Evolutionary conservation across 2,888 invertebrate genomes (phyloP), one percentile per base, ranked within the genome.

Genomic region (Folsomia manolachei): DNA sequence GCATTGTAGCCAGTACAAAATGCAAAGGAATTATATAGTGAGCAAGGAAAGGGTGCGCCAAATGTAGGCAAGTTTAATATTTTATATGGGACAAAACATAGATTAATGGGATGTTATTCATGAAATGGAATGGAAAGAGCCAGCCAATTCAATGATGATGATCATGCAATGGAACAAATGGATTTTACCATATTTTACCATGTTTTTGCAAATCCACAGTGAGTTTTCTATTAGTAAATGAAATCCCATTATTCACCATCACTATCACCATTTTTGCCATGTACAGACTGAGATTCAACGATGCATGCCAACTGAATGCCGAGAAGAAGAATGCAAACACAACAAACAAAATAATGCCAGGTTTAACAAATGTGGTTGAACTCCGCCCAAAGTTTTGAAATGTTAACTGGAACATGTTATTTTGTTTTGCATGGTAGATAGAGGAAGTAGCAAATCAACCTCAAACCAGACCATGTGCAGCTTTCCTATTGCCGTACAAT

Each of bases 161-260:
- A 39, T 39, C 39, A 39, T 39, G 39, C 39, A 39, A 39, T 9
- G 7, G 39, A 39, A 39, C 14, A n/a, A n/a, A 4, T 39, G 14
- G 39, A 39, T 39, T 39, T 4, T 39, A 39, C 39, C 39, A 39
- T 39, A 39, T 39, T 39, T 39, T n/a, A n/a, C n/a, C n/a, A n/a
- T n/a, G n/a, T n/a, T n/a, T n/a, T n/a, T n/a, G n/a, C n/a, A n/a
- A n/a, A n/a, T n/a, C n/a, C n/a, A n/a, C n/a, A n/a, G 39, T 39
- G 39, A 39, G 39, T 39, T 39, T 39, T 39, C 39, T 39, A 39
- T 39, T 39, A 39, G 4, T 39, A 39, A 56, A 56, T 7, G 56
- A 56, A 56, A 56, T 56, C 56, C 56, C 18, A 56, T 56, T 56
- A 56, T 14, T 56, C 56, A 56, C 11, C 56, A 56, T 56, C 7